Evolutionary conservation across 2,113 vertebrate genomes (phyloP).

Genomic region (Anarrhichthys ocellatus): DNA sequence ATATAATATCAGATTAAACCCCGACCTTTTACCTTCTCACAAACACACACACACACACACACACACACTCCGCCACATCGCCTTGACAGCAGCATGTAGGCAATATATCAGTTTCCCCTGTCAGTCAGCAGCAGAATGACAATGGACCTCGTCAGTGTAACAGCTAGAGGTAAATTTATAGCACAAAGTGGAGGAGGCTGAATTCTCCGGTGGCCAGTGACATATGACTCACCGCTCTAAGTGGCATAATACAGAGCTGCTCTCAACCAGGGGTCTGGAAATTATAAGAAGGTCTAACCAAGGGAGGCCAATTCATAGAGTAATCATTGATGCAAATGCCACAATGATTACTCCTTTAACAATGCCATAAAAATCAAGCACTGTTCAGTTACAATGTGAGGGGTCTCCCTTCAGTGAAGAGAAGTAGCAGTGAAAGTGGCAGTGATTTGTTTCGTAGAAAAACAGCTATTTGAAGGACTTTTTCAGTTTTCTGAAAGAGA

Average conservation of each 20-base stretch:
- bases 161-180: slow-evolving; percentile 44
- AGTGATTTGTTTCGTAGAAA: slow-evolving; percentile 7
- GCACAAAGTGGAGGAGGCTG: slow-evolving; percentile 30
- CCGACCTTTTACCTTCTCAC: slow-evolving; percentile 2
- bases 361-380: slow-evolving; percentile 34
- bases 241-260: slow-evolving; percentile 66
- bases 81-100: not conserved
- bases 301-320: slow-evolving; percentile 54
- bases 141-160: slow-evolving; percentile 8
- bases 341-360: slow-evolving; percentile 39
- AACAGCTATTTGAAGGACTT: not conserved
- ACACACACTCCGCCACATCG: not conserved
- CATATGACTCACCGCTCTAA: slow-evolving; percentile 78
- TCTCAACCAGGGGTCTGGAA: slow-evolving; percentile 49
- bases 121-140: slow-evolving; percentile 25
- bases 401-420: slow-evolving; percentile 1
- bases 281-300: slow-evolving; percentile 49
- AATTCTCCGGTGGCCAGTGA: slow-evolving; percentile 59
- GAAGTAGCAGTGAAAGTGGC: slow-evolving; percentile 10
- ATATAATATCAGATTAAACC: not conserved
- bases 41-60: not conserved
- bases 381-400: not conserved
- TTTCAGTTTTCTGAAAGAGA: slow-evolving; percentile 11
- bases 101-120: not conserved
- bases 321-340: slow-evolving; percentile 47